Percentiles rank a stretch among this genome's conserved stretches.
phyloP scores from a whole-genome alignment of 2,797 vertebrate genomes.

The Holocentrus rufus region DNA sequence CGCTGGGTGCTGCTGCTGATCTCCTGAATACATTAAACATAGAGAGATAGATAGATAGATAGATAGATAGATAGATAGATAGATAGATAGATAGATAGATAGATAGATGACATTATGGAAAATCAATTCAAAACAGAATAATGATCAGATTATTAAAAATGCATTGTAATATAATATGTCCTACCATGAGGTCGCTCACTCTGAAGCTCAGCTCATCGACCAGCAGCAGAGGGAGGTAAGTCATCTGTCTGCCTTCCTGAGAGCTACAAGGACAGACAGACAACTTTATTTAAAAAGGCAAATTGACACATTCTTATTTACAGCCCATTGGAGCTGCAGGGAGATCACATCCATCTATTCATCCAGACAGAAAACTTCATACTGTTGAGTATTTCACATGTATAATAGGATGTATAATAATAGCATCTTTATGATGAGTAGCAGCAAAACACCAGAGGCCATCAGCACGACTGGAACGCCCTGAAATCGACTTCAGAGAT shows the following conservation, averaged over 20 bases:
- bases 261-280: conserved; percentile 77
- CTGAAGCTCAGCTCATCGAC: conserved; percentile 94
- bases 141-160: neutral
- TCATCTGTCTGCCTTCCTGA: conserved; percentile 87
- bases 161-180: conserved; percentile 36
- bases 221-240: conserved; percentile 96
- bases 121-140: neutral
- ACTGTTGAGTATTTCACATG: too few relatives aligned
- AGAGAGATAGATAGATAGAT: rapidly evolving
- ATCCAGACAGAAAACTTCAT: too few relatives aligned
- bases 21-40: conserved; percentile 75
- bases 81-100: conserved; percentile 1
- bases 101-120: too few relatives aligned
- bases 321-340: neutral
- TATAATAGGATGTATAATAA: too few relatives aligned
- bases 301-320: neutral
- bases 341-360: neutral
- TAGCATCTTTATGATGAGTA: too few relatives aligned
- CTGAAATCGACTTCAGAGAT: too few relatives aligned
- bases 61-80: neutral
- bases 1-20: conserved; percentile 87
- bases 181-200: conserved; percentile 93
- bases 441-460: too few relatives aligned
- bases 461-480: too few relatives aligned
- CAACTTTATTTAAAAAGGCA: neutral